Evolutionary conservation across 2,888 invertebrate genomes (phyloP), one percentile per base, ranked within the genome.

Genomic region (Sphaerophoria rueppellii): DNA sequence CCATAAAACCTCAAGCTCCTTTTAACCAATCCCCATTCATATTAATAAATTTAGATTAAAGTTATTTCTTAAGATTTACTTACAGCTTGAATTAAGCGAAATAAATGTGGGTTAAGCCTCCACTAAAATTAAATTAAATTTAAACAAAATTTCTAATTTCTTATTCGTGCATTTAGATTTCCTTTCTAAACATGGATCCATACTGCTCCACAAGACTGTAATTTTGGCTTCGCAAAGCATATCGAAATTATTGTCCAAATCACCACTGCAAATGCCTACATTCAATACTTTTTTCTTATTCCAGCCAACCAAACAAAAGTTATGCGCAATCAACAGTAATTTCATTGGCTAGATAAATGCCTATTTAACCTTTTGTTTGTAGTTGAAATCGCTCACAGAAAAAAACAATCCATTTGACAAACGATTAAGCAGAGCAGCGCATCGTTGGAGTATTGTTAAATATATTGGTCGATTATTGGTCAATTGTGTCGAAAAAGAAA

Each of bases 391-490:
- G 16, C 14, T 32, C 24, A 2, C 1, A 24, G 2, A 50, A 50
- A 43, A 67, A 46, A 54, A 37, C 32, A 48, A 12, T 32, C 0
- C 40, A 32, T 43, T 60, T 24, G 6, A 43, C 24, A 37, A 67
- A 67, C 52, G 14, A 67, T 67, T 67, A 54, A 54, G 6, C 4
- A 54, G 50, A 65, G 35, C 65, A 50, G 4, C 50, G 48, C 50
- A 73, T 48, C 69, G 81, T 69, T 77, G 48, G 32, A 46, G 7
- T 50, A 35, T 37, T 37, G 6, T 24, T 24, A 2, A 24, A 52
- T 32, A 46, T 48, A 11, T 48, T n/a, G 5, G 35, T 16, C 69
- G 58, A 77, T 73, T 77, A 85, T 77, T 85, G 85, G 81, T 77
- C 85, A 76, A 65, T 7, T 14, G 24, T 6, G 6, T 4, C 32